Evolutionary conservation across 1,140 invertebrate genomes (phyloP).

Genomic region (Eubasilissa regina): DNA sequence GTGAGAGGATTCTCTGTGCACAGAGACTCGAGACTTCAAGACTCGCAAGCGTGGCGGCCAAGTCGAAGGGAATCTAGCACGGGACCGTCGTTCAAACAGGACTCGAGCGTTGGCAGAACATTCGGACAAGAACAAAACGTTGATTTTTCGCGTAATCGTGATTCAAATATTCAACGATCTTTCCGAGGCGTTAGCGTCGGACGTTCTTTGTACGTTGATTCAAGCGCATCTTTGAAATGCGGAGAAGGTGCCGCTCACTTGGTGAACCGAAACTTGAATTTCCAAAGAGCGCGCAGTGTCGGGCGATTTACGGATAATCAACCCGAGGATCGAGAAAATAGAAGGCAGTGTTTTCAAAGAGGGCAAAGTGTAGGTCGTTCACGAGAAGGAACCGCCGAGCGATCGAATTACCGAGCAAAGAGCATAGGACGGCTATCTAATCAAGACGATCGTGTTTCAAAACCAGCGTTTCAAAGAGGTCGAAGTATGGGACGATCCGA

Average conservation of each 20-base stretch:
- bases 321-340: not conserved
- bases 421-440: not conserved
- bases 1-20: not conserved
- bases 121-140: conserved; percentile 47
- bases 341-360: not conserved
- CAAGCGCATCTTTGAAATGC: not conserved
- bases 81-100: conserved; percentile 60
- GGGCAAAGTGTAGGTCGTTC: not conserved
- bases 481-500: conserved; percentile 31
- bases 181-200: conserved; percentile 48
- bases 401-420: not conserved
- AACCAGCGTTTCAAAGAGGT: conserved; percentile 8
- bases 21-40: not conserved
- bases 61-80: conserved; percentile 22
- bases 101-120: conserved; percentile 53
- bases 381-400: conserved; percentile 18
- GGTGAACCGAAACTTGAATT: conserved; percentile 62
- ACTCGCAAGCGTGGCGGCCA: not conserved
- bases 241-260: not conserved
- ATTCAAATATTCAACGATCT: conserved; percentile 56
- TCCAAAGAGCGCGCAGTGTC: conserved; percentile 59
- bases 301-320: conserved; percentile 8
- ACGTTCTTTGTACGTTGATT: not conserved
- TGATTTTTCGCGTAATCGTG: conserved; percentile 59
- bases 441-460: not conserved